A percentile compares a stretch with the other conserved stretches of the same genome.
These are phyloP conservation scores for Phocoena phocoena DNA, from an alignment of 2,113 vertebrate species.

Conservation along the genomic window DNA sequence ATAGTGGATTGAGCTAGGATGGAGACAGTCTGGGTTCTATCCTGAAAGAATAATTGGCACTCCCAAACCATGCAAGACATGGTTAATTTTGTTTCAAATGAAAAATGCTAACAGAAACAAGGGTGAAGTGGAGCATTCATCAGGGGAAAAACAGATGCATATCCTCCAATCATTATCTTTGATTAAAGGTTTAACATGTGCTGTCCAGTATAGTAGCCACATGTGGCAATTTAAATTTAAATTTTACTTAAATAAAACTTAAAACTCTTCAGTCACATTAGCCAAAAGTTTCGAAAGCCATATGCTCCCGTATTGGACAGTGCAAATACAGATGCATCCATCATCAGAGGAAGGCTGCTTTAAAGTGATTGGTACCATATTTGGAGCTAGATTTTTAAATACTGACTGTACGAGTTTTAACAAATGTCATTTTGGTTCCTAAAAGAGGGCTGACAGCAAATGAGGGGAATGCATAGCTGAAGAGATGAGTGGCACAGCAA, in stretches of 20 bases:
- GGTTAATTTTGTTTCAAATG: background rate
- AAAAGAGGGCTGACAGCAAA: background rate
- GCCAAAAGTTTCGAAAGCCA: background rate
- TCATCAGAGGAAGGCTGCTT: background rate
- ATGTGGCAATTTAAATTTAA: background rate
- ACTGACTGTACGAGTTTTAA: background rate
- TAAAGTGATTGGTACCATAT: background rate
- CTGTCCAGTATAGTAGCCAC: background rate
- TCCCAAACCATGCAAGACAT: background rate
- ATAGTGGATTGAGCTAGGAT: background rate
- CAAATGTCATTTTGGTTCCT: background rate
- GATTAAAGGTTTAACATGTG: background rate
- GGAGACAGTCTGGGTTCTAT: background rate
- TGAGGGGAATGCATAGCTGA: background rate
- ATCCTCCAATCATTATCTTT: background rate
- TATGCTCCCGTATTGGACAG: background rate
- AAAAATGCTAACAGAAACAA: background rate
- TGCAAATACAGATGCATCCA: too few relatives aligned
- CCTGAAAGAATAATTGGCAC: background rate
- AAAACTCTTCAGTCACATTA: background rate
- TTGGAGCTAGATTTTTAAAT: background rate
- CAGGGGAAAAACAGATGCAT: background rate
- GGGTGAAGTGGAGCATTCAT: background rate
- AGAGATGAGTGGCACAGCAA: background rate
- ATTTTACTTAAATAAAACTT: background rate